Evolutionary conservation across 1,140 invertebrate species (phyloP), one percentile per base, ranked within the genome.

Genomic region (Drosophila varians): DNA sequence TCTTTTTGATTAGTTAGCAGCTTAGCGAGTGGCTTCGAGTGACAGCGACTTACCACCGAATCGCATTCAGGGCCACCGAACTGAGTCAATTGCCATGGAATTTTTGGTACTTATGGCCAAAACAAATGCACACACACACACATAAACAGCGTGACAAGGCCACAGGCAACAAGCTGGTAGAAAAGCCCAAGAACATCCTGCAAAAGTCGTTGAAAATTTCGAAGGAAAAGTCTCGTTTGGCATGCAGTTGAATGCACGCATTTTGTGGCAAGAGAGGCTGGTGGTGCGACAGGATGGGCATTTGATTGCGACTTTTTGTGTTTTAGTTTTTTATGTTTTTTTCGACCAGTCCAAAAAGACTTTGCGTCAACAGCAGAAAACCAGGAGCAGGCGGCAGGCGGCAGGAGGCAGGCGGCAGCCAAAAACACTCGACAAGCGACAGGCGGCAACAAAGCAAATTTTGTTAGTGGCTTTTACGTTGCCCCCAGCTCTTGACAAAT

Each of bases 181-280:
- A 72, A 42, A 74, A 56, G 45, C 62, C 47, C 68, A 74, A 75
- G 48, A 43, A 45, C 19, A 12, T 31, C n/a, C n/a, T n/a, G n/a
- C n/a, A n/a, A n/a, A n/a, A n/a, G n/a, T n/a, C n/a, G n/a, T n/a
- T n/a, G n/a, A n/a, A 28, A 16, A 62, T 25, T 46, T 1, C 11
- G 18, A 36, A 34, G 28, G 34, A 43, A 45, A 19, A 45, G 16
- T 19, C 38, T 55, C 28, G 40, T 45, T 68, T 47, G 51, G 60
- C 56, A 53, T 87, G 76, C 80, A 86, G 66, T 80, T 87, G 80
- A 84, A 76, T 86, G 80, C 79, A 86, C 80, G 76, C 79, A 86
- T 72, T 79, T 79, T 66, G 61, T 64, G 74, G 62, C 79, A 72
- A 25, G 18, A 7, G 7, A 9, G 11, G 23, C 2, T 12, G 3